A percentile compares a stretch with the other conserved stretches of the same genome.
Evolutionary conservation across 1,140 invertebrate species (phyloP).

Genomic region (Drosophila carrolli): DNA sequence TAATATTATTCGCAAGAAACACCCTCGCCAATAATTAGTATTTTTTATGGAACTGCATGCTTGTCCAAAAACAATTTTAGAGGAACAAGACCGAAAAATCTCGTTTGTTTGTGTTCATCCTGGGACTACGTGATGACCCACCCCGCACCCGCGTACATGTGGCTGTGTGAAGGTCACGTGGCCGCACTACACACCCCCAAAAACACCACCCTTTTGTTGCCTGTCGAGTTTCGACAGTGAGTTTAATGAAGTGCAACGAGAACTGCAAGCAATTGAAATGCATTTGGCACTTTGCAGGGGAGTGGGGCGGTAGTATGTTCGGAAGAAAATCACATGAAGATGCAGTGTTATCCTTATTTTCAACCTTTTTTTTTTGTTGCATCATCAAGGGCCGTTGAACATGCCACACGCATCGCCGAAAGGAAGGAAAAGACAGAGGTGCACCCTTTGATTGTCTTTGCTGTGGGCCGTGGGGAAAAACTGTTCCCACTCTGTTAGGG

Average conservation of each 20-base stretch:
- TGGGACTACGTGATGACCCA: slow-evolving; percentile 56
- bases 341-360: slow-evolving; percentile 1
- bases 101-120: slow-evolving; percentile 13
- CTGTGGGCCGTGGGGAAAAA: slow-evolving; percentile 7
- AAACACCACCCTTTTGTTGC: slow-evolving; percentile 11
- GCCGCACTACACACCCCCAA: slow-evolving; percentile 21
- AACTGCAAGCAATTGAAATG: slow-evolving; percentile 74
- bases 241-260: slow-evolving; percentile 79
- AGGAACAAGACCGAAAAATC: not conserved
- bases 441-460: slow-evolving; percentile 1
- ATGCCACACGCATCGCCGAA: slow-evolving; percentile 61
- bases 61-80: not conserved
- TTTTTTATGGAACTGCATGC: no score
- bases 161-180: slow-evolving; percentile 71
- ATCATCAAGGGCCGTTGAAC: slow-evolving; percentile 61
- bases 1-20: no score
- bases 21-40: no score
- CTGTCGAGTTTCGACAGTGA: slow-evolving; percentile 63
- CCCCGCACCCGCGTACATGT: not conserved
- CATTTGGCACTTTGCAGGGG: slow-evolving; percentile 37
- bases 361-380: slow-evolving; percentile 4
- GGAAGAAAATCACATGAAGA: slow-evolving; percentile 3
- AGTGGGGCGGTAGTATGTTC: not conserved
- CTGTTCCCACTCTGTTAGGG: slow-evolving; percentile 46
- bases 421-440: slow-evolving; percentile 48